Percentiles rank a stretch among this genome's conserved stretches.
Conservation (phyloP, 1,140 invertebrate genomes). For the Vanessa atalanta region DNA sequence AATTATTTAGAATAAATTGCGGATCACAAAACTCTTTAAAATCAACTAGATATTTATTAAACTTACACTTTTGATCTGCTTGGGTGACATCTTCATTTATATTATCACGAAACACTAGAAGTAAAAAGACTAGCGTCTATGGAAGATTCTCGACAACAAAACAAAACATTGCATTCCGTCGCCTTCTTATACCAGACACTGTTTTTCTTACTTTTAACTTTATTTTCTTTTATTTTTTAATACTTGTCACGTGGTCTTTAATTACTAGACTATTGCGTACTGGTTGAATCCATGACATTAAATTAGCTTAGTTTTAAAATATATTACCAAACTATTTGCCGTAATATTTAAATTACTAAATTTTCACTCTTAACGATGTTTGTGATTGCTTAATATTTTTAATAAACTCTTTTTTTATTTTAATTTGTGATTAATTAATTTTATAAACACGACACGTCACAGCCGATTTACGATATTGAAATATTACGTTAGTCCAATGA, state of each 20-base stretch:
- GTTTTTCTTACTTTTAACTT: background rate
- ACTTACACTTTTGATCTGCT: constrained; percentile 57
- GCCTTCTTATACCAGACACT: background rate
- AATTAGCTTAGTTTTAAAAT: no score
- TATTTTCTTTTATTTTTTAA: background rate
- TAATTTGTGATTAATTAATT: background rate
- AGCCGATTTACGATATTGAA: constrained; percentile 32
- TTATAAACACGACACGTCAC: background rate
- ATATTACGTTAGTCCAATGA: constrained; percentile 48
- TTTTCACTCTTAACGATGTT: background rate
- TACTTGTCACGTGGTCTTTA: background rate
- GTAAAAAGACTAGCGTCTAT: background rate
- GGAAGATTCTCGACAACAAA: constrained; percentile 1
- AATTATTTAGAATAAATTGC: background rate
- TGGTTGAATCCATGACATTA: no score
- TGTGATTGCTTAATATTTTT: background rate
- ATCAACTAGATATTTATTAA: constrained; percentile 13
- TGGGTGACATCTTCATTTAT: constrained; percentile 50
- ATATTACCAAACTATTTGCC: no score
- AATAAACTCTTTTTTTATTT: background rate
- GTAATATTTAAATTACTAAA: background rate
- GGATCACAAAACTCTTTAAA: constrained; percentile 6
- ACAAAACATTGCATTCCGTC: background rate
- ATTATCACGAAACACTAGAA: constrained; percentile 21
- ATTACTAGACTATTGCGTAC: no score